Evolutionary conservation across 2,113 vertebrate species (phyloP).

Genomic region (Spilogale gracilis): DNA sequence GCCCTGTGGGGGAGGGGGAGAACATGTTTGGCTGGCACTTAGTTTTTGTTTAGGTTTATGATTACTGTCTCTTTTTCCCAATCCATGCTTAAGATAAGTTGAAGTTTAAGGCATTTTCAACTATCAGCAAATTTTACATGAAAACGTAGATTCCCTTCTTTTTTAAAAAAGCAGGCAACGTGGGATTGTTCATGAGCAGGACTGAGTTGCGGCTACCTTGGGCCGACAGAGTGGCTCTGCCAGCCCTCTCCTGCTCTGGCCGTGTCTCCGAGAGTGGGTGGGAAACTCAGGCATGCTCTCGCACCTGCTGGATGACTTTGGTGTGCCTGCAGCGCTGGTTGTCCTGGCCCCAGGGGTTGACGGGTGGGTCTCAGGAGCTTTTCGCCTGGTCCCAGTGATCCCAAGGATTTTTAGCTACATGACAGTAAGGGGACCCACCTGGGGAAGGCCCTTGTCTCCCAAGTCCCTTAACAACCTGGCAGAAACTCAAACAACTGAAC

Average conservation of each 20-base stretch:
- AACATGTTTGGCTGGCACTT: background rate
- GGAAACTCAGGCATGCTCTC: background rate
- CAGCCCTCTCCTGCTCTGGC: background rate
- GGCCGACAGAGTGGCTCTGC: background rate
- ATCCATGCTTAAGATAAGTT: background rate
- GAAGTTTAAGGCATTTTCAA: background rate
- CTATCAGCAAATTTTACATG: background rate
- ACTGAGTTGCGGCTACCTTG: background rate
- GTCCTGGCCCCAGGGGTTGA: background rate
- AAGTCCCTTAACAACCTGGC: constrained; percentile 86
- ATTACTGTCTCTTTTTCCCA: background rate
- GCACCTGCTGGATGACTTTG: background rate
- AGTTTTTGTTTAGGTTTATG: background rate
- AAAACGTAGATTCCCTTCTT: background rate
- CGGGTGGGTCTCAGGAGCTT: background rate
- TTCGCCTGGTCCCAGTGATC: background rate
- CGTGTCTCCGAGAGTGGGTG: background rate
- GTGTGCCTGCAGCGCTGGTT: background rate
- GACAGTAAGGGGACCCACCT: background rate
- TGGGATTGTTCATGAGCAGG: background rate
- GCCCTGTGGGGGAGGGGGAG: background rate
- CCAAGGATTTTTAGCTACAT: background rate
- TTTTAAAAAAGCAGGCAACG: background rate
- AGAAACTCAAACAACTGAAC: constrained; percentile 98
- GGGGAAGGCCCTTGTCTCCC: constrained; percentile 10